Conservation (phyloP, 2,797 vertebrate genomes). For the Chelonia mydas region DNA sequence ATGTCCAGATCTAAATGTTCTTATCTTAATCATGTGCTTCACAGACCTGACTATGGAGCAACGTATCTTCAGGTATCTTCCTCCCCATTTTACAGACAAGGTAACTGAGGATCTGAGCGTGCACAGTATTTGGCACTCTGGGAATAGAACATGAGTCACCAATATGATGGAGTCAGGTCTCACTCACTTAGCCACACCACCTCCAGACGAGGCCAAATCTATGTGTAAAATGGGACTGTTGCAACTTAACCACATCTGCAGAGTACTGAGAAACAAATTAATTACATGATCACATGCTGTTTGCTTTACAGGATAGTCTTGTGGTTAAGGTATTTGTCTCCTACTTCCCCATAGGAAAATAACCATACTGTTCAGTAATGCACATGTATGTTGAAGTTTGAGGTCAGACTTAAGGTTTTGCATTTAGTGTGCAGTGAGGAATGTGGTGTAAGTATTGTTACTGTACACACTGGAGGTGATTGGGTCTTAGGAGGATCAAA, state of each 20-base stretch:
- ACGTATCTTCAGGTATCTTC: not conserved
- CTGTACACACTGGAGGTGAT: not conserved
- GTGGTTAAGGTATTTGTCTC: not conserved
- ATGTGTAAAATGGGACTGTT: not conserved
- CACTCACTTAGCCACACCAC: not conserved
- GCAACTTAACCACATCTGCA: not conserved
- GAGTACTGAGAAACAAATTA: not conserved
- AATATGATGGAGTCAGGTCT: not conserved
- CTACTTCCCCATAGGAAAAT: not conserved
- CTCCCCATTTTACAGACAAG: not conserved
- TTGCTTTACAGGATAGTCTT: not conserved
- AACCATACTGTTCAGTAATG: not conserved
- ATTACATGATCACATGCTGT: not conserved
- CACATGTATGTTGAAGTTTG: not conserved
- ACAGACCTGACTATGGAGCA: not conserved
- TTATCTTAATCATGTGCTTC: not conserved
- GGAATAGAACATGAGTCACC: not conserved
- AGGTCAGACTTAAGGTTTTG: not conserved
- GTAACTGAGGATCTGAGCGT: not conserved
- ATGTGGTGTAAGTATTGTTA: not conserved
- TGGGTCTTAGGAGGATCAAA: not conserved
- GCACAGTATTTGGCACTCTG: not conserved
- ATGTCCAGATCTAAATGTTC: not conserved
- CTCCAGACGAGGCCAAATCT: not conserved
- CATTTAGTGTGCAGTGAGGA: not conserved